These are phyloP conservation scores for Cosmopolites sordidus DNA, from an alignment of 2,888 invertebrate species.

Conservation along the genomic window DNA sequence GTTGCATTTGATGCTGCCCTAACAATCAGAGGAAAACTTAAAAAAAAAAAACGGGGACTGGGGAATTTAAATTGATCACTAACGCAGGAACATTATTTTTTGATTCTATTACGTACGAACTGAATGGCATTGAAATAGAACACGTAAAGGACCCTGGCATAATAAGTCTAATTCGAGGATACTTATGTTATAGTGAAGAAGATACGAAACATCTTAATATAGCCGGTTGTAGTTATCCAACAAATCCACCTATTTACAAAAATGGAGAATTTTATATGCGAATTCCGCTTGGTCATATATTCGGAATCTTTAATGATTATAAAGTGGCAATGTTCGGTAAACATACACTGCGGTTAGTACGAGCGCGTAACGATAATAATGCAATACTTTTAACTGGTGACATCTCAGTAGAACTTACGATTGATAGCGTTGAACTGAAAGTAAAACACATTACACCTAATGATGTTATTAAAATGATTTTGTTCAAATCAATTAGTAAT, in stretches of 20 bases:
- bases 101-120: conserved; percentile 19
- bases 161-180: conserved; percentile 18
- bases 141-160: conserved; percentile 22
- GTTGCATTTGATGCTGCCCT: conserved; percentile 6
- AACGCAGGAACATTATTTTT: conserved; percentile 23
- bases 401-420: conserved; percentile 4
- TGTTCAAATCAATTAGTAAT: conserved; percentile 18
- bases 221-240: conserved; percentile 19
- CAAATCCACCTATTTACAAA: too few relatives aligned
- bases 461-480: conserved; percentile 18
- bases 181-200: conserved; percentile 11
- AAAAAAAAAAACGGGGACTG: conserved; percentile 9
- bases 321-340: conserved; percentile 12
- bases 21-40: conserved; percentile 9
- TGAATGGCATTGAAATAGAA: conserved; percentile 21
- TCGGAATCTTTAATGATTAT: conserved; percentile 26
- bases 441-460: conserved; percentile 21
- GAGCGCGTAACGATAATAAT: conserved; percentile 23
- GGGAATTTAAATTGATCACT: conserved; percentile 6
- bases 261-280: conserved; percentile 6
- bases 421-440: conserved; percentile 20
- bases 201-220: conserved; percentile 15
- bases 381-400: not conserved
- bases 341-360: conserved; percentile 22
- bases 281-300: conserved; percentile 22